phyloP scores from a whole-genome alignment of 2,888 invertebrate genomes.

The Platycheirus rosarum region DNA sequence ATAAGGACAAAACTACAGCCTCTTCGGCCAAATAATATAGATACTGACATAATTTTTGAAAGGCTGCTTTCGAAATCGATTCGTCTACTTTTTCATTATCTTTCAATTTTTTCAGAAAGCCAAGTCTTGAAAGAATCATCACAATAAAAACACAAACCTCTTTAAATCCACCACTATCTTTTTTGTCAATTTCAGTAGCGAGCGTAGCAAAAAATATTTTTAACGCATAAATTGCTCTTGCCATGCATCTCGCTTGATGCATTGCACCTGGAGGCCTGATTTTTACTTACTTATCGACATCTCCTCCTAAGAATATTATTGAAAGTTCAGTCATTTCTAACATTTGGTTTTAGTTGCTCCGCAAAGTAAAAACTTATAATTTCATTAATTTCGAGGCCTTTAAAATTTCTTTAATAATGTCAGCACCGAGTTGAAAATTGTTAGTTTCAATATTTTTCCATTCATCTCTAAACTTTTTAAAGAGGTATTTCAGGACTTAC shows the following conservation, averaged over 20 bases:
- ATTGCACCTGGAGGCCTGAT: conserved; percentile 68
- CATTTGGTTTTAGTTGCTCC: conserved; percentile 69
- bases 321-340: conserved; percentile 63
- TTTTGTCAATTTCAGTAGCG: conserved; percentile 51
- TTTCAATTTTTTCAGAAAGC: too few relatives aligned
- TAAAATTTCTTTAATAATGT: not conserved
- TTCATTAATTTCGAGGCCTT: not conserved
- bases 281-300: conserved; percentile 45
- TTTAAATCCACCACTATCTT: conserved; percentile 47
- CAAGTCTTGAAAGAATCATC: conserved; percentile 75
- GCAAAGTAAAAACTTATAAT: not conserved
- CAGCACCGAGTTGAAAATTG: not conserved
- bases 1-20: conserved; percentile 52
- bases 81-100: too few relatives aligned
- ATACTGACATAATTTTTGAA: conserved; percentile 66
- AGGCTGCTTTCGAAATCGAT: conserved; percentile 46
- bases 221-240: conserved; percentile 76
- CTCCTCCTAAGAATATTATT: conserved; percentile 45
- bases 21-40: conserved; percentile 72
- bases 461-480: conserved; percentile 22
- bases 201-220: conserved; percentile 63
- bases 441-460: conserved; percentile 30
- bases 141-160: conserved; percentile 72
- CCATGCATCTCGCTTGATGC: conserved; percentile 77
- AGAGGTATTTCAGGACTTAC: conserved; percentile 24